These are phyloP conservation scores for Drosophila fulvimacula DNA, from an alignment of 2,888 invertebrate genomes.

Conservation along the genomic window DNA sequence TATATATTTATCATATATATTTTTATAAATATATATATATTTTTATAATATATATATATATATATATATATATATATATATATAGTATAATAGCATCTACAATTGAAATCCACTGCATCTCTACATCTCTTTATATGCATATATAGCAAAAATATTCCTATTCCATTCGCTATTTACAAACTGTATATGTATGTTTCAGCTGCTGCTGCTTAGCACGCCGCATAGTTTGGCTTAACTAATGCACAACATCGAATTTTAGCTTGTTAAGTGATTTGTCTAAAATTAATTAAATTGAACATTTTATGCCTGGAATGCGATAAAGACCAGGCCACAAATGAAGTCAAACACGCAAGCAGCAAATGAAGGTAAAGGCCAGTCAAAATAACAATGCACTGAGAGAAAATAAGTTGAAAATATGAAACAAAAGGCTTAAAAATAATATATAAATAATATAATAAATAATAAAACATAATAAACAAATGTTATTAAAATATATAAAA, in stretches of 20 bases:
- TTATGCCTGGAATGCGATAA: slow-evolving; percentile 55
- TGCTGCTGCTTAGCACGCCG: not conserved
- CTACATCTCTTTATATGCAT: not conserved
- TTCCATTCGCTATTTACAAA: not conserved
- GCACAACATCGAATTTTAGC: slow-evolving; percentile 23
- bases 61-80: no score
- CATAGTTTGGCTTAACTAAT: slow-evolving; percentile 17
- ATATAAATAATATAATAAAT: no score
- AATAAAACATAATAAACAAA: not conserved
- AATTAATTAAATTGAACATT: slow-evolving; percentile 65
- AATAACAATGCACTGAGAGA: slow-evolving; percentile 15
- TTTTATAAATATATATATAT: no score
- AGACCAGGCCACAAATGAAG: slow-evolving; percentile 34
- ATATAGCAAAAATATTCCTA: no score
- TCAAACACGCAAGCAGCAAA: slow-evolving; percentile 44
- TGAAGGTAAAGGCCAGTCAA: slow-evolving; percentile 9
- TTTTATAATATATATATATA: no score
- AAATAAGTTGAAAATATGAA: not conserved
- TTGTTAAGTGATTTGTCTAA: slow-evolving; percentile 68
- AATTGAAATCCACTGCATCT: no score
- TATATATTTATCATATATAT: no score
- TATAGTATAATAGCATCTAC: no score
- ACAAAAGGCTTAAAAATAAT: no score
- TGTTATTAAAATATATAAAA: no score
- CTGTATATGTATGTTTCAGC: not conserved